Evolutionary conservation across 2,888 invertebrate genomes (phyloP).

Genomic region (Arctia plantaginis): DNA sequence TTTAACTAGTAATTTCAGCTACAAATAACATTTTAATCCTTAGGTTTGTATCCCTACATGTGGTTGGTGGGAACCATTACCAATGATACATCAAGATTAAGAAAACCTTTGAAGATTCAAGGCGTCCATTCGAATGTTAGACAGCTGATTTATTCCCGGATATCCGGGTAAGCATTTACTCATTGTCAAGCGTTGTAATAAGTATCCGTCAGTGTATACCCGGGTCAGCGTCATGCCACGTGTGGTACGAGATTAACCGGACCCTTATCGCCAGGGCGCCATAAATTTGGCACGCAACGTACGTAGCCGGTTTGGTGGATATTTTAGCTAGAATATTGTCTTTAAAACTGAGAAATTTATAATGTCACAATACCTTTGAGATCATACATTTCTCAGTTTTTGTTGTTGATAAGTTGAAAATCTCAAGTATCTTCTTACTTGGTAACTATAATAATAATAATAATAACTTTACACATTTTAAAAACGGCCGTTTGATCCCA

Average conservation of each 20-base stretch:
- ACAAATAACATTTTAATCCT: background rate
- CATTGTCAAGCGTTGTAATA: slow-evolving; percentile 42
- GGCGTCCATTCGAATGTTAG: slow-evolving; percentile 3
- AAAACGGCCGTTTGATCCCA: too few relatives aligned
- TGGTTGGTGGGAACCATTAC: background rate
- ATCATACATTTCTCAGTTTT: too few relatives aligned
- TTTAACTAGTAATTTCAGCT: background rate
- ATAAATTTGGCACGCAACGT: slow-evolving; percentile 53
- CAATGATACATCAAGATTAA: slow-evolving; percentile 11
- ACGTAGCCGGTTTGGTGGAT: background rate
- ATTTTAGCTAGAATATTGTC: slow-evolving; percentile 3
- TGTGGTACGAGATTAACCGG: slow-evolving; percentile 56
- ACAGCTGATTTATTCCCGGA: slow-evolving; percentile 36
- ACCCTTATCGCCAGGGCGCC: slow-evolving; percentile 58
- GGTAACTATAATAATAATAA: too few relatives aligned
- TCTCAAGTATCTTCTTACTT: too few relatives aligned
- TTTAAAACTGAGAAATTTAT: background rate
- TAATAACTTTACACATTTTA: too few relatives aligned
- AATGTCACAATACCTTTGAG: too few relatives aligned
- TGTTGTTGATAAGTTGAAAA: background rate
- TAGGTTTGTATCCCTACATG: background rate
- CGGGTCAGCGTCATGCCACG: slow-evolving; percentile 24
- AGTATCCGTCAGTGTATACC: slow-evolving; percentile 42
- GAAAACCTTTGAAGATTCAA: slow-evolving; percentile 17
- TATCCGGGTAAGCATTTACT: slow-evolving; percentile 29